Conservation (phyloP, 2,888 invertebrate genomes). For the Nipponacmea schrenckii region DNA sequence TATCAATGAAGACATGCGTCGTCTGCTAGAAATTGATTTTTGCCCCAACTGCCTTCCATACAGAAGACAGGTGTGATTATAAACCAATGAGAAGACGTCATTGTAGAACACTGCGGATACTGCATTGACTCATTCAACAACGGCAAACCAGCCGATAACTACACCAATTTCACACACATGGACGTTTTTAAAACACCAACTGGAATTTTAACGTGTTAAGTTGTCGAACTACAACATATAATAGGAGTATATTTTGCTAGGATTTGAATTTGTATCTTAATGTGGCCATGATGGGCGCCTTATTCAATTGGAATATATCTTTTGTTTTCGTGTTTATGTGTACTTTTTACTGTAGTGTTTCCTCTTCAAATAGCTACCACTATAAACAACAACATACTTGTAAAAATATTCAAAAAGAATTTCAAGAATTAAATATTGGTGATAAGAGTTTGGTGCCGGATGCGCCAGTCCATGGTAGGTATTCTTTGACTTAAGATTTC, state of each 20-base stretch:
- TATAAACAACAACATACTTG: not conserved
- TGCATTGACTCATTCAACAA: no score
- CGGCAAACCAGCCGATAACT: no score
- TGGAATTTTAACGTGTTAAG: not conserved
- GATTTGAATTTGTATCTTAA: not conserved
- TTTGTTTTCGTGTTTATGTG: not conserved
- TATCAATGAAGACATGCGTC: no score
- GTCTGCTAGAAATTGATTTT: no score
- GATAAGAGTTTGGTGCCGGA: not conserved
- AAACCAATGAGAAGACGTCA: slow-evolving; percentile 2
- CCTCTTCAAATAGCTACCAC: not conserved
- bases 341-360: not conserved
- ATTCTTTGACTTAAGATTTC: not conserved
- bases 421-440: not conserved
- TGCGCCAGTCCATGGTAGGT: not conserved
- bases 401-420: not conserved
- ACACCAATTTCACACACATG: no score
- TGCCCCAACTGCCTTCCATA: no score
- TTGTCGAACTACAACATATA: not conserved
- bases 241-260: not conserved
- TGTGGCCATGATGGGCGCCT: slow-evolving; percentile 3
- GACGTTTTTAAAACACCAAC: no score
- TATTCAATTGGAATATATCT: not conserved
- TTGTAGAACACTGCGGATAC: not conserved
- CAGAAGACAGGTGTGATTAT: not conserved